Conservation (phyloP, 1,140 invertebrate species). For the Pinna nobilis region DNA sequence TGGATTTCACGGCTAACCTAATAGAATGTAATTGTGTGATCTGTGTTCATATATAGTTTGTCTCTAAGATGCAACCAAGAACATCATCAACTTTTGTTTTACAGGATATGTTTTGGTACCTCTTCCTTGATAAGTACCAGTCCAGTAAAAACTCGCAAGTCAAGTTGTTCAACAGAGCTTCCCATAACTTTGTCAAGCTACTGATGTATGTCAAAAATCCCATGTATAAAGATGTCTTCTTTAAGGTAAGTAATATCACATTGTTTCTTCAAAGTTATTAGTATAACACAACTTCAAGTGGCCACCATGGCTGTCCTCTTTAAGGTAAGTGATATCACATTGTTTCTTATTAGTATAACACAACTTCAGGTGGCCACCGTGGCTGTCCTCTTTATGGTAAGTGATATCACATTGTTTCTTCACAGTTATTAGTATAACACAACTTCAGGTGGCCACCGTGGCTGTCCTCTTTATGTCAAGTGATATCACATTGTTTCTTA, state of each 20-base stretch:
- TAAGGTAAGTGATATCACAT: no score
- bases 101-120: conserved; percentile 73
- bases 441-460: no score
- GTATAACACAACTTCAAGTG: no score
- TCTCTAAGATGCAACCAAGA: no score
- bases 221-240: conserved; percentile 65
- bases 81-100: conserved; percentile 34
- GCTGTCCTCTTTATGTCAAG: no score
- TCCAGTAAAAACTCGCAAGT: conserved; percentile 58
- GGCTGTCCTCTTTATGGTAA: no score
- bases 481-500: no score
- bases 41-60: neutral
- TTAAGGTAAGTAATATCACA: conserved; percentile 63
- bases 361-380: no score
- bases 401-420: no score
- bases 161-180: conserved; percentile 69
- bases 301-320: no score
- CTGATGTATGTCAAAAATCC: conserved; percentile 60
- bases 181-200: conserved; percentile 73
- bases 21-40: neutral
- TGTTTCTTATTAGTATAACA: no score
- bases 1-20: neutral
- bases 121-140: conserved; percentile 71
- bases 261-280: neutral
- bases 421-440: no score